phyloP scores from a whole-genome alignment of 1,140 invertebrate genomes.

The Radopholus similis region DNA sequence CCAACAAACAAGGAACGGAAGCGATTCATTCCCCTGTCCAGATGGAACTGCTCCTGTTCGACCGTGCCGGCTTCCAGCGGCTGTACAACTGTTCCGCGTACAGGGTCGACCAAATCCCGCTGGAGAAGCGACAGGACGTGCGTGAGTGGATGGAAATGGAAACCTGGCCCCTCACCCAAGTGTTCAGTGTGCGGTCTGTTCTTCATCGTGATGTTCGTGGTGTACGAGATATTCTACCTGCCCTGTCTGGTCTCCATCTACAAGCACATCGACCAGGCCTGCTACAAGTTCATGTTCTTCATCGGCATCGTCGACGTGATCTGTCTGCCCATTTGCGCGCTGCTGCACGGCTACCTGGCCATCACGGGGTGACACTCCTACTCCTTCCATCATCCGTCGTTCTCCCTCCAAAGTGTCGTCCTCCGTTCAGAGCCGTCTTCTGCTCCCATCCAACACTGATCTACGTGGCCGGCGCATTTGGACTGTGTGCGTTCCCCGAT shows the following conservation, averaged over 20 bases:
- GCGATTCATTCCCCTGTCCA: too few species aligned
- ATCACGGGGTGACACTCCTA: too few species aligned
- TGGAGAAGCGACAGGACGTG: constrained; percentile 11
- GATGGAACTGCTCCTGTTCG: constrained; percentile 17
- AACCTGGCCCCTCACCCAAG: too few species aligned
- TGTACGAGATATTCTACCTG: constrained; percentile 2
- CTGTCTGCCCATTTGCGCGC: constrained; percentile 1
- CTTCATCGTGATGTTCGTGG: constrained; percentile 12
- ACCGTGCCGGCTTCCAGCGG: neutral
- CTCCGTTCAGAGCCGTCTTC: too few species aligned
- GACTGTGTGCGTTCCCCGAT: constrained; percentile 8
- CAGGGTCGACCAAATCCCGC: constrained; percentile 5
- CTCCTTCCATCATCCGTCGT: too few species aligned
- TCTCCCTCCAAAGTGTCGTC: too few species aligned
- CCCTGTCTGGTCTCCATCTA: constrained; percentile 3
- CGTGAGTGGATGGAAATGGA: too few species aligned
- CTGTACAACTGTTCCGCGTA: constrained; percentile 20
- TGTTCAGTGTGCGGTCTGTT: neutral
- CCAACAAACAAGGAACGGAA: too few species aligned
- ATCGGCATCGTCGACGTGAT: constrained; percentile 20
- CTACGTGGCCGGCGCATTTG: constrained; percentile 12
- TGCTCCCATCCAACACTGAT: constrained; percentile 14
- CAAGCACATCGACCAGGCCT: constrained; percentile 10
- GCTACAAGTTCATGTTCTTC: constrained; percentile 23
- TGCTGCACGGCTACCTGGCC: constrained; percentile 14